These are phyloP conservation scores for Squalus acanthias DNA, from an alignment of 2,797 vertebrate genomes.

Conservation along the genomic window DNA sequence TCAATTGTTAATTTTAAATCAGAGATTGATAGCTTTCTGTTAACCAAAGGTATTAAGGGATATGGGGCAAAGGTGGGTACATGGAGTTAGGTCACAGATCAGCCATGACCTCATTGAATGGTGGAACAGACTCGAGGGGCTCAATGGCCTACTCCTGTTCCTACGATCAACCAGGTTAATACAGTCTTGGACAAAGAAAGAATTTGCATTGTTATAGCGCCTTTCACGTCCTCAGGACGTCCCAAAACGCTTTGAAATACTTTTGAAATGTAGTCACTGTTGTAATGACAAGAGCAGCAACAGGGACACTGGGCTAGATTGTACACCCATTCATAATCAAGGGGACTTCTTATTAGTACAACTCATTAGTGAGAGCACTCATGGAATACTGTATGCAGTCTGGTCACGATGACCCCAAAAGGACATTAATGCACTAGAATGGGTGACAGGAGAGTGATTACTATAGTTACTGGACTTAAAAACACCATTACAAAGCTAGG, in stretches of 20 bases:
- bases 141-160: no score
- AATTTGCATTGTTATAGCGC: not conserved
- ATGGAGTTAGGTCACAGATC: no score
- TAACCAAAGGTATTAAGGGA: no score
- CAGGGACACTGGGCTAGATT: not conserved
- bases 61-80: no score
- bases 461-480: not conserved
- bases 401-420: not conserved
- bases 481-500: not conserved
- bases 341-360: not conserved
- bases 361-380: not conserved
- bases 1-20: no score
- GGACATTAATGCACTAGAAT: not conserved
- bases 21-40: no score
- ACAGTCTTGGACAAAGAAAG: not conserved
- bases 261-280: not conserved
- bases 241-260: not conserved
- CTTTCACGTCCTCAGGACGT: not conserved
- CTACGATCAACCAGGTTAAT: not conserved
- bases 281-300: not conserved
- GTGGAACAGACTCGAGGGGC: no score
- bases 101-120: no score
- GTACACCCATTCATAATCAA: not conserved
- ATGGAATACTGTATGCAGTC: not conserved
- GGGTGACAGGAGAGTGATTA: not conserved